Evolutionary conservation across 1,140 invertebrate species (phyloP).

Genomic region (Drosophila teissieri): DNA sequence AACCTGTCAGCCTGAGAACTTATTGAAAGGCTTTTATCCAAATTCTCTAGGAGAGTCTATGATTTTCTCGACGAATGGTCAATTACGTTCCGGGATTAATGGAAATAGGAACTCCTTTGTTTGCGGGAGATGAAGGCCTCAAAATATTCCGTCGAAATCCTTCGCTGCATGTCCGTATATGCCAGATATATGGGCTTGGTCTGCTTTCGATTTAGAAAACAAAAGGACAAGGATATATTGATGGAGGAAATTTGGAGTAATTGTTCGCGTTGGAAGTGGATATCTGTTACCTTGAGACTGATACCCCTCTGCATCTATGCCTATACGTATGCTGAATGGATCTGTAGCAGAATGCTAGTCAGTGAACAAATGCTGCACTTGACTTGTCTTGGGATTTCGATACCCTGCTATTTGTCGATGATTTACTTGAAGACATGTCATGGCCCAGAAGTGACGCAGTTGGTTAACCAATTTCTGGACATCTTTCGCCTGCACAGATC

Average conservation of each 20-base stretch:
- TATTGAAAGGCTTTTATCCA: no score
- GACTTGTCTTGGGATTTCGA: not conserved
- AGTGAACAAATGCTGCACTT: not conserved
- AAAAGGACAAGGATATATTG: not conserved
- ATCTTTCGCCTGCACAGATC: slow-evolving; percentile 15
- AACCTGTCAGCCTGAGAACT: no score
- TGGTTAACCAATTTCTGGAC: slow-evolving; percentile 39
- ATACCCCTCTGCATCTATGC: not conserved
- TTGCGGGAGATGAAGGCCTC: not conserved
- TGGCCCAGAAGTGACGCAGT: not conserved
- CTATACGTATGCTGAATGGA: not conserved
- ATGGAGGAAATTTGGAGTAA: not conserved
- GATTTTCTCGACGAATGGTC: no score
- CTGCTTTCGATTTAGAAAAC: not conserved
- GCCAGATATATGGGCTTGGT: slow-evolving; percentile 3
- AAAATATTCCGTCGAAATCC: slow-evolving; percentile 3
- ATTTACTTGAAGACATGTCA: slow-evolving; percentile 18
- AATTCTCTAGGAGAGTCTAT: no score
- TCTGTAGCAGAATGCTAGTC: rapidly evolving
- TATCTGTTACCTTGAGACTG: not conserved
- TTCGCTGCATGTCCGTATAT: not conserved
- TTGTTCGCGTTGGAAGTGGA: not conserved
- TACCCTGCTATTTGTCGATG: slow-evolving; percentile 25
- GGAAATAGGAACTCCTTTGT: not conserved
- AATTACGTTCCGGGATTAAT: no score